A percentile compares a stretch with the other conserved stretches of the same genome.
phyloP scores from a whole-genome alignment of 53 echinoderm and acorn worm genomes.

The Stichopus horrens region DNA sequence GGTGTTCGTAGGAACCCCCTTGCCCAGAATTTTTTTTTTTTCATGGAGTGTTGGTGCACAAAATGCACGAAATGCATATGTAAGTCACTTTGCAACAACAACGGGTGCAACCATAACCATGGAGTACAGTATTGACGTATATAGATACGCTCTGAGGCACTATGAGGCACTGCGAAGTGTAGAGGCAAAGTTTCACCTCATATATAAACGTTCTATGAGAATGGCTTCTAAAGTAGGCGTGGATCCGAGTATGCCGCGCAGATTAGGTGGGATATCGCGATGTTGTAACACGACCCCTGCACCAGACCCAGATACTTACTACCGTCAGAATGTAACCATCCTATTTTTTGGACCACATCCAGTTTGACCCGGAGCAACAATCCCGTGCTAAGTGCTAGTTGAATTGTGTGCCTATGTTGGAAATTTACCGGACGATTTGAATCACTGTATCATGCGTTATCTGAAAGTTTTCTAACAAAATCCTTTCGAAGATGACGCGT shows the following conservation, averaged over 20 bases:
- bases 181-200: constrained; percentile 7
- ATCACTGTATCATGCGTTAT: constrained; percentile 24
- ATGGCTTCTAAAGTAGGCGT: background rate
- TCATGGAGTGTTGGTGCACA: too few species aligned
- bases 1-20: too few species aligned
- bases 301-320: constrained; percentile 17
- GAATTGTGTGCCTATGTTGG: constrained; percentile 18
- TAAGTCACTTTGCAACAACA: too few species aligned
- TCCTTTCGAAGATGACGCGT: constrained; percentile 12
- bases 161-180: constrained; percentile 19
- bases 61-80: too few species aligned
- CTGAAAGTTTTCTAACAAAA: constrained; percentile 3
- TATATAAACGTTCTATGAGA: background rate
- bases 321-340: constrained; percentile 29
- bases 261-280: background rate
- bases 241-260: background rate
- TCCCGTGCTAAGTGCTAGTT: constrained; percentile 17
- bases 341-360: constrained; percentile 20
- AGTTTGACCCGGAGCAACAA: constrained; percentile 7
- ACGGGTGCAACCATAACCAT: too few species aligned
- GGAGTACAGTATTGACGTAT: background rate
- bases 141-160: background rate
- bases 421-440: constrained; percentile 16
- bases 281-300: constrained; percentile 22
- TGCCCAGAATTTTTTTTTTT: too few species aligned